These are phyloP conservation scores for Gavialis gangeticus DNA, from an alignment of 2,113 vertebrate species.

Conservation along the genomic window DNA sequence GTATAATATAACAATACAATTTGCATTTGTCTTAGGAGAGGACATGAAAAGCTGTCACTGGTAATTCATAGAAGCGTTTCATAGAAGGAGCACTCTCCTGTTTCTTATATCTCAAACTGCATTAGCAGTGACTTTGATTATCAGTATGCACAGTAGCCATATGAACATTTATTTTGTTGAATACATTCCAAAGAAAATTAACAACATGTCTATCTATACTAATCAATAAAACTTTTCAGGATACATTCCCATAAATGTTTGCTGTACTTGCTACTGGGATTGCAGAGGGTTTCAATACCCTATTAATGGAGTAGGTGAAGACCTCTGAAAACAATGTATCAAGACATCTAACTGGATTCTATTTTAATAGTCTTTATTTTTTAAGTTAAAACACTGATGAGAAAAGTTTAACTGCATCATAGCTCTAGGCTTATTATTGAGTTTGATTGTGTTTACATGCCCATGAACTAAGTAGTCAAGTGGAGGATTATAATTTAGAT, in stretches of 20 bases:
- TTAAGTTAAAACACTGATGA: constrained; percentile 59
- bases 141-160: not conserved
- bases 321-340: constrained; percentile 20
- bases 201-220: not conserved
- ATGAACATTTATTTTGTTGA: constrained; percentile 2
- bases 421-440: constrained; percentile 62
- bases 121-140: not conserved
- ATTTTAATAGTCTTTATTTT: constrained; percentile 18
- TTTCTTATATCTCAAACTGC: not conserved
- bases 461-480: constrained; percentile 51
- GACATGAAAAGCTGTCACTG: not conserved
- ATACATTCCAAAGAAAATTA: not conserved
- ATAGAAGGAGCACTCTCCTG: not conserved
- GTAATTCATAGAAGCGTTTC: not conserved
- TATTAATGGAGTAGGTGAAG: not conserved
- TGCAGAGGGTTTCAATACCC: not conserved
- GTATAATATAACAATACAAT: not conserved
- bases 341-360: constrained; percentile 48
- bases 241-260: not conserved
- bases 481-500: constrained; percentile 70
- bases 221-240: not conserved
- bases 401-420: constrained; percentile 43
- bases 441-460: constrained; percentile 56
- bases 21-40: not conserved
- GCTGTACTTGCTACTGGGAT: constrained; percentile 4